phyloP scores from a whole-genome alignment of 2,113 vertebrate genomes.

The Phalacrocorax pelagicus region DNA sequence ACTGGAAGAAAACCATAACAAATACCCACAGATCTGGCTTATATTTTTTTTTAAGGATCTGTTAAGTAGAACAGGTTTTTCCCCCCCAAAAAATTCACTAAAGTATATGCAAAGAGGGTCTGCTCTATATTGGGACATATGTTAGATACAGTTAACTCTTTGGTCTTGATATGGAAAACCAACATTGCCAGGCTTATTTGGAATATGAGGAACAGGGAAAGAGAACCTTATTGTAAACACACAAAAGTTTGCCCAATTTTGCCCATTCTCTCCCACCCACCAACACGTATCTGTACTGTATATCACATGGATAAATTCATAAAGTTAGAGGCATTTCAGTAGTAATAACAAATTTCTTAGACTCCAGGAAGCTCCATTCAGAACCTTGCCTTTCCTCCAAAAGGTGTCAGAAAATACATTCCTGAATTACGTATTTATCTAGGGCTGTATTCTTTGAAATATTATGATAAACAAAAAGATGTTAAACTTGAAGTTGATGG shows the following conservation, averaged over 20 bases:
- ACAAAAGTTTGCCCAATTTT: neutral
- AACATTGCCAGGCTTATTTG: neutral
- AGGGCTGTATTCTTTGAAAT: neutral
- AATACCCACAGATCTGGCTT: neutral
- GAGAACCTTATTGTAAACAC: neutral
- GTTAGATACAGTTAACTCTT: neutral
- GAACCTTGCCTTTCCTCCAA: neutral
- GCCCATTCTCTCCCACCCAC: neutral
- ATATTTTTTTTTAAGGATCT: neutral
- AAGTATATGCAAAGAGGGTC: neutral
- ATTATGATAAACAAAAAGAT: neutral
- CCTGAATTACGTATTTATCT: neutral
- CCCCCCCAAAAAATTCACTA: neutral
- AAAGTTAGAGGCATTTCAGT: neutral
- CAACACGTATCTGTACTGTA: neutral
- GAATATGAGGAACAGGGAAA: neutral
- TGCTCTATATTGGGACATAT: neutral
- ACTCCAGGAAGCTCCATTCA: neutral
- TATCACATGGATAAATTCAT: neutral
- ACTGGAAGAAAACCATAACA: neutral
- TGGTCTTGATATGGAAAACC: neutral
- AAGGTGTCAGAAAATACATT: neutral
- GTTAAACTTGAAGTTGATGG: neutral
- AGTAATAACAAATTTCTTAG: neutral
- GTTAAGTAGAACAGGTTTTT: neutral